A percentile compares a stretch with the other conserved stretches of the same genome.
Conservation (phyloP, 2,797 vertebrate species). For the Pipistrellus kuhlii region DNA sequence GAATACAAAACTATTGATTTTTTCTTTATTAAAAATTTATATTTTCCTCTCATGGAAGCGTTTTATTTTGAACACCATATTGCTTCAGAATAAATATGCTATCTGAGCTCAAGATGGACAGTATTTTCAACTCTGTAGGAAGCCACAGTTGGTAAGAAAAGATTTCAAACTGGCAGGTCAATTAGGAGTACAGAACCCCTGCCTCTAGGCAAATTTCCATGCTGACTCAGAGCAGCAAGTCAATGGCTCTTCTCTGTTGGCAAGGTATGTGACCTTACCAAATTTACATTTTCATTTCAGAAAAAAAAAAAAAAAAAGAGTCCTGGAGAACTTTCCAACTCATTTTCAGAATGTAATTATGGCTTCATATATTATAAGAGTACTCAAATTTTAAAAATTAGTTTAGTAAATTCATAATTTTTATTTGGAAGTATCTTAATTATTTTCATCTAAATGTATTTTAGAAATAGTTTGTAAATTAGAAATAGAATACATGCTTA, state of each 20-base stretch:
- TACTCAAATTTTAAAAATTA: background rate
- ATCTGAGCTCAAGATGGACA: conserved; percentile 46
- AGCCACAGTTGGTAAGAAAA: conserved; percentile 50
- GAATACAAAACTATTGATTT: background rate
- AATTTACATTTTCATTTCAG: conserved; percentile 21
- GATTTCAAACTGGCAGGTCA: conserved; percentile 67
- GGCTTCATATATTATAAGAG: background rate
- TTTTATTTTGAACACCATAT: conserved; percentile 38
- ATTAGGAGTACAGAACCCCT: conserved; percentile 52
- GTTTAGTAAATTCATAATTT: background rate
- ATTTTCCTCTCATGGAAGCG: background rate
- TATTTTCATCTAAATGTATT: background rate
- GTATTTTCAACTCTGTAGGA: conserved; percentile 62
- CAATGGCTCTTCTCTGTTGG: background rate
- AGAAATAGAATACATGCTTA: background rate
- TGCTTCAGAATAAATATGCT: conserved; percentile 59
- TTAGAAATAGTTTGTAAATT: conserved; percentile 2
- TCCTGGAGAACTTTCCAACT: background rate
- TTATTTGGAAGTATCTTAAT: conserved; percentile 14
- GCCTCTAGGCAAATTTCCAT: conserved; percentile 53
- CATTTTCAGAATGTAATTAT: background rate
- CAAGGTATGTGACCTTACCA: background rate
- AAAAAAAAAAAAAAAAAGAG: background rate
- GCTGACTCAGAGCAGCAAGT: conserved; percentile 25
- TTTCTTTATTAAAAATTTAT: conserved; percentile 28